Percentiles rank a stretch among this genome's conserved stretches.
phyloP scores from a whole-genome alignment of 2,113 vertebrate species.

The Engystomops pustulosus region DNA sequence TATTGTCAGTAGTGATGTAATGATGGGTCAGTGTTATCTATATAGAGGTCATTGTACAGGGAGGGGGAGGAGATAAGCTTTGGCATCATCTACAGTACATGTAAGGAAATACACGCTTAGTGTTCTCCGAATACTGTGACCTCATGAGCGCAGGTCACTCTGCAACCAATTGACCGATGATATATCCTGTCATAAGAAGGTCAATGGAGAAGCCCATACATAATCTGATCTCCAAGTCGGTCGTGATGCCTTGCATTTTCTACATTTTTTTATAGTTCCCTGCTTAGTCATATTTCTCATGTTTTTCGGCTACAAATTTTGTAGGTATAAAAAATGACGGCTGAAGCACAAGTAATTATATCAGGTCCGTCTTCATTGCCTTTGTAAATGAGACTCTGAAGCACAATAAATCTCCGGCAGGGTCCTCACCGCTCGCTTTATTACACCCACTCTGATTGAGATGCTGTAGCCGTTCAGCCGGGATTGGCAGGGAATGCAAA shows the following conservation, averaged over 20 bases:
- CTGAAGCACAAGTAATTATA: not conserved
- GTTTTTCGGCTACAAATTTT: not conserved
- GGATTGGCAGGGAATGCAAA: constrained; percentile 1
- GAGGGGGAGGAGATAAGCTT: no score
- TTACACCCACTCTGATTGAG: not conserved
- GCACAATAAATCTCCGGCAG: not conserved
- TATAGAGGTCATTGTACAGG: no score
- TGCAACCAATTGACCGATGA: not conserved
- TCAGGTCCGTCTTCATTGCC: not conserved
- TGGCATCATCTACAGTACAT: no score
- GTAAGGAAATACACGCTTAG: no score
- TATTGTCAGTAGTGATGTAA: no score
- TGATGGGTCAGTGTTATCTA: no score
- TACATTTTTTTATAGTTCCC: not conserved
- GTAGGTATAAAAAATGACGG: not conserved
- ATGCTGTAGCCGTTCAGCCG: not conserved
- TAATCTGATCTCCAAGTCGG: not conserved
- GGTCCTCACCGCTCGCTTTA: not conserved
- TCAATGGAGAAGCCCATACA: not conserved
- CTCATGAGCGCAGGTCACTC: not conserved
- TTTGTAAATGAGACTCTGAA: constrained; percentile 10
- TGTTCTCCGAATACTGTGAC: no score
- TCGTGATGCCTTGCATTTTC: not conserved
- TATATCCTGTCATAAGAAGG: not conserved
- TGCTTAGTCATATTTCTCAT: not conserved